Base-by-base conservation (phyloP, 2,113 vertebrate species). In the Gopherus flavomarginatus region DNA sequence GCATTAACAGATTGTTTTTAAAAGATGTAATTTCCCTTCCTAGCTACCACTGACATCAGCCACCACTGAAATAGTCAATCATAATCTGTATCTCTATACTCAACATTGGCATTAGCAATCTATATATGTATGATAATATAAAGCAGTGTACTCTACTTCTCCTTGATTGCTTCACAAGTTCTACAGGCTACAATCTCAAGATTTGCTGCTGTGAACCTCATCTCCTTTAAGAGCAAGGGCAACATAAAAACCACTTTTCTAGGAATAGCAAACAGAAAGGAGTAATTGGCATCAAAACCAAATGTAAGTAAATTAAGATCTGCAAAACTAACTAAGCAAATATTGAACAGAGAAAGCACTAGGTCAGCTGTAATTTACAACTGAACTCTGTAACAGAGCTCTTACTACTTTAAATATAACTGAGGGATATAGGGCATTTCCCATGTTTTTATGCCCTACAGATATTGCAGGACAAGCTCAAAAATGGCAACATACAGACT, bases 361-460 rank as follows among this genome's bases (percentile, higher is more conserved):
- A 83, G 65, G 84, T 92, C 94, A 96, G 85, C 88, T 95, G 96
- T 96, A 92, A 96, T 96, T 97, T 94, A 96, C 93, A 95, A 78
- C 90, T 94, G 93, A 92, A 93, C 90, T 93, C 62, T 85, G 89
- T 88, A 96, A 72, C 57, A 85, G 94, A 96, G 92, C 89, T 92
- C 75, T 78, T 88, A 75, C 95, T 91, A 93, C 96, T 97, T 93
- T 95, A 96, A 52, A 93, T 88, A 83, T 93, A 97, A 92, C 90
- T 88, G 94, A 84, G 47, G 93, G 96, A 97, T 94, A 83, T 52
- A 96, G 52, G 75, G 89, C 13, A 92, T 91, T 96, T 97, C 96
- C 87, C 47, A 1, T 93, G 89, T 94, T 96, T 95, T 93, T 96
- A 52, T 83, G 86, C 65, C 79, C 90, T 91, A 81, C 93, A 90